Evolutionary conservation across 2,888 invertebrate genomes (phyloP).

Genomic region (Torymus aiolomorphi): DNA sequence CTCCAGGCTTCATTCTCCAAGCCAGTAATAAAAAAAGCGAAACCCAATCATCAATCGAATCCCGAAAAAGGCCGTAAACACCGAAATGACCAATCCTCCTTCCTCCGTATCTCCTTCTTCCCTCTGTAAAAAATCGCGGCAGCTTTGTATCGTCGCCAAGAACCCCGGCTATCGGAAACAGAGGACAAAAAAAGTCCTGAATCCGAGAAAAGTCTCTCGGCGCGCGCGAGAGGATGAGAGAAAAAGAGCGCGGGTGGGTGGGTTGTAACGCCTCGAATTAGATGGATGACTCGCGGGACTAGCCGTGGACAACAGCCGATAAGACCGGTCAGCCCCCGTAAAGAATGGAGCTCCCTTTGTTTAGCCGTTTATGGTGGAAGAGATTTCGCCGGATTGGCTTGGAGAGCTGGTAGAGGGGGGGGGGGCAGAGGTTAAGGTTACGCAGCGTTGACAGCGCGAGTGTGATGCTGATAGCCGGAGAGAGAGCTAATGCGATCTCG

Average conservation of each 20-base stretch:
- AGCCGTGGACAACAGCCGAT: conserved; percentile 73
- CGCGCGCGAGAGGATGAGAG: too few species aligned
- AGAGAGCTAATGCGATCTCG: too few species aligned
- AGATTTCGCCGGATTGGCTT: conserved; percentile 74
- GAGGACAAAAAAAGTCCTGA: conserved; percentile 21
- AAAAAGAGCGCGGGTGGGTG: neutral
- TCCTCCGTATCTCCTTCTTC: neutral
- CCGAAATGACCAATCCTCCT: neutral
- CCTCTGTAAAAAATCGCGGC: conserved; percentile 25
- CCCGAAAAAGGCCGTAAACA: neutral
- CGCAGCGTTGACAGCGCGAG: too few species aligned
- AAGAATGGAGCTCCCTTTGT: conserved; percentile 75
- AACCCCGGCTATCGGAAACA: neutral
- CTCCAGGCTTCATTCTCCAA: too few species aligned
- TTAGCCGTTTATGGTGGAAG: conserved; percentile 75
- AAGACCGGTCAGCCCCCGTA: conserved; percentile 64
- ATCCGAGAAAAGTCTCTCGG: conserved; percentile 39
- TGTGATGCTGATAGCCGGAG: too few species aligned
- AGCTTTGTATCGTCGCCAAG: conserved; percentile 33
- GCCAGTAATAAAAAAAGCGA: neutral
- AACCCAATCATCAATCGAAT: too few species aligned
- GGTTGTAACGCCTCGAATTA: conserved; percentile 66
- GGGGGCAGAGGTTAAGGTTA: too few species aligned
- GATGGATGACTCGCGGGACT: conserved; percentile 72
- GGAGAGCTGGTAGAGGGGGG: too few species aligned